A percentile compares a stretch with the other conserved stretches of the same genome.
phyloP scores from a whole-genome alignment of 2,113 vertebrate genomes.

The Chaetura pelagica region DNA sequence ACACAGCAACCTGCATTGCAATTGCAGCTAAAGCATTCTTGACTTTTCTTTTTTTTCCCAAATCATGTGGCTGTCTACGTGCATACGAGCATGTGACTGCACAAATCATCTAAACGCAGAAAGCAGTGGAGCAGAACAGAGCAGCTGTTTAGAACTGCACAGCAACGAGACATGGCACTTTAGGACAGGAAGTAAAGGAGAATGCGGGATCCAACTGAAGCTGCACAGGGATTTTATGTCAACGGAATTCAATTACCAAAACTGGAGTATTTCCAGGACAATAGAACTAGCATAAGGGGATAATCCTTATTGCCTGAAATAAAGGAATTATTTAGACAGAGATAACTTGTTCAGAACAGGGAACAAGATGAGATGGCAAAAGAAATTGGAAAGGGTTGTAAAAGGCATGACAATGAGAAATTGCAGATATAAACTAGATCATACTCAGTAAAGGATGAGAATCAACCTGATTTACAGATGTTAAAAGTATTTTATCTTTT shows the following conservation, averaged over 20 bases:
- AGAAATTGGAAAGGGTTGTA: slow-evolving; percentile 14
- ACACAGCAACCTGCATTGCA: not conserved
- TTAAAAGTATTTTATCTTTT: not conserved
- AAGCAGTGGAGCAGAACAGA: slow-evolving; percentile 28
- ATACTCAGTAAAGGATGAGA: not conserved
- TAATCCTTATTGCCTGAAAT: slow-evolving; percentile 54
- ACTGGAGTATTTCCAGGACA: slow-evolving; percentile 59
- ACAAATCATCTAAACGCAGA: slow-evolving; percentile 34
- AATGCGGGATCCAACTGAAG: slow-evolving; percentile 18
- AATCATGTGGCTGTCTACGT: slow-evolving; percentile 4
- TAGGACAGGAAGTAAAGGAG: slow-evolving; percentile 48
- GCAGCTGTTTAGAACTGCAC: slow-evolving; percentile 43
- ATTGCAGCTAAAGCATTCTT: not conserved
- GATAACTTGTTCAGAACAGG: slow-evolving; percentile 52
- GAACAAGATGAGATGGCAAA: slow-evolving; percentile 29
- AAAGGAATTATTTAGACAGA: slow-evolving; percentile 55
- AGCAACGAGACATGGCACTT: slow-evolving; percentile 11
- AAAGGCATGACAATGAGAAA: slow-evolving; percentile 8
- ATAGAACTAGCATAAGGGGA: slow-evolving; percentile 42
- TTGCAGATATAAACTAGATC: not conserved
- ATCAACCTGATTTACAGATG: not conserved
- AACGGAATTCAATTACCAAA: slow-evolving; percentile 58
- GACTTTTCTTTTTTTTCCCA: not conserved
- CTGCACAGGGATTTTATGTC: slow-evolving; percentile 53
- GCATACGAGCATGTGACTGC: not conserved